Evolutionary conservation across 2,888 invertebrate species (phyloP).

Genomic region (Aromia moschata): DNA sequence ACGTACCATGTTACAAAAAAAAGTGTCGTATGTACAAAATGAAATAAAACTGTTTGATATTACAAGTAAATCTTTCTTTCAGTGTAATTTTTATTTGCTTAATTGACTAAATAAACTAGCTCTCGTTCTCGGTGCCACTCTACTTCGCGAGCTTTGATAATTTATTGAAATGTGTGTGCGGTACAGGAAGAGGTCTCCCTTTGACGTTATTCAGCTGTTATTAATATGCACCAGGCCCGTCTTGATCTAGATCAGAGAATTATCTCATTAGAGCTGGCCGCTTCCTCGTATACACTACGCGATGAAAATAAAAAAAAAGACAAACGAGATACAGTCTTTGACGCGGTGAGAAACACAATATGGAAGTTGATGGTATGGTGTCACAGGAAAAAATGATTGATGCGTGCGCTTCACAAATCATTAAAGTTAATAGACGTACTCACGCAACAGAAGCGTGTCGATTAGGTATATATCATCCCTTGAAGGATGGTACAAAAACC

Average conservation of each 20-base stretch:
- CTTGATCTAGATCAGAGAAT: constrained; percentile 17
- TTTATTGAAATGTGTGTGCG: constrained; percentile 37
- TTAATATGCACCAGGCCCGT: constrained; percentile 23
- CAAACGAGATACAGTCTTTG: not conserved
- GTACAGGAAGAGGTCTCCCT: constrained; percentile 16
- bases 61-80: not conserved
- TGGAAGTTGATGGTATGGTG: constrained; percentile 9
- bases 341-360: constrained; percentile 17
- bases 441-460: constrained; percentile 18
- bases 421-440: constrained; percentile 25
- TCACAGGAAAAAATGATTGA: constrained; percentile 22
- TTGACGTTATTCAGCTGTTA: constrained; percentile 19
- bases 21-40: not conserved
- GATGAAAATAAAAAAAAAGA: not conserved
- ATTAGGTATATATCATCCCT: constrained; percentile 15
- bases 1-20: constrained; percentile 19
- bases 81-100: constrained; percentile 27
- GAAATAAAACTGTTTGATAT: not conserved
- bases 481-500: constrained; percentile 4
- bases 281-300: not conserved
- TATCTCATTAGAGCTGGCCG: constrained; percentile 15
- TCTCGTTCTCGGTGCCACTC: constrained; percentile 26
- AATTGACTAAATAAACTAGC: constrained; percentile 38
- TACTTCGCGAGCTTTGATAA: constrained; percentile 29
- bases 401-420: constrained; percentile 19